Evolutionary conservation across 1,140 invertebrate genomes (phyloP), one percentile per base, ranked within the genome.

Genomic region (Ostrea denselamellosa): DNA sequence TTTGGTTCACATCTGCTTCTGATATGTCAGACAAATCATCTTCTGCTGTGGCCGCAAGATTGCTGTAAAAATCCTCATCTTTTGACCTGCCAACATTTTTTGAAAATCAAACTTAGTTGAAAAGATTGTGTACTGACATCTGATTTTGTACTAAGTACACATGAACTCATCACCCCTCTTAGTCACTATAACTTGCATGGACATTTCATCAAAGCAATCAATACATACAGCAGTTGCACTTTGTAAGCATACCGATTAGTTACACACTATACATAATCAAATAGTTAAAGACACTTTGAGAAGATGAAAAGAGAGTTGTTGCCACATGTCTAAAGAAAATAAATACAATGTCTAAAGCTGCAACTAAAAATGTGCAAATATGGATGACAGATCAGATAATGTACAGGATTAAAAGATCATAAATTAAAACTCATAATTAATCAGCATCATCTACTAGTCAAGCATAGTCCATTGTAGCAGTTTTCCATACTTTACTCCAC

Each of bases 61-160:
- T 93, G 86, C 93, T 93, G 89, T 93, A 93, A 86, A 93, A 93
- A 86, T 94, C 91, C 56, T 92, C 93, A 91, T 93, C 92, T 62
- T 88, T 91, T 22, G 83, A 90, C 28, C 91, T 93, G 58, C 1
- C 71, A 89, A 77, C 10, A 52, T 34, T 2, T 44, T 81, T 12
- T 14, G 14, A 34, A 81, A 22, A 28, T 81, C 25, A 34, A 34
- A 34, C 71, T 22, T 28, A 17, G 44, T 0, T 19, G 17, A 81
- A 81, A 22, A 81, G 14, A 71, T 17, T 22, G 25, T 81, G 44
- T 34, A 28, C 22, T 77, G 25, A 34, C 14, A 12, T 19, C 9
- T 53, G 5, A 8, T 7, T 17, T 8, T 52, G 8, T 2, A 83
- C 10, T 53, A 22, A 83, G 56, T 83, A 83, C 10, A 10, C 19